Evolutionary conservation across 1,140 invertebrate genomes (phyloP).

Genomic region (Musca vetustissima): DNA sequence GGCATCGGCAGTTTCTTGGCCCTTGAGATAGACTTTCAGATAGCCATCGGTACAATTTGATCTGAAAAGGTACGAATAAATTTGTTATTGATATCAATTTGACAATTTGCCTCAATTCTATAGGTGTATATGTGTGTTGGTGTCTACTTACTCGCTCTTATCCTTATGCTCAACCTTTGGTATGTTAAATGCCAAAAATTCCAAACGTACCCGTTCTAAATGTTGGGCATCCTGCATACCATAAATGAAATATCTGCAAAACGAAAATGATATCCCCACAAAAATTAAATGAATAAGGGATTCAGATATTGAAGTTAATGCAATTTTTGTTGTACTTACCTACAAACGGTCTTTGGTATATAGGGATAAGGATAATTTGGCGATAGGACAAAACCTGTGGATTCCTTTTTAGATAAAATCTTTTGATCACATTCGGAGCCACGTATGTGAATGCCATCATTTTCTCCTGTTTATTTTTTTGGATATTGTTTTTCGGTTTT

Average conservation of each 20-base stretch:
- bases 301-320: too few relatives aligned
- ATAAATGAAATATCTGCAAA: slow-evolving; percentile 88
- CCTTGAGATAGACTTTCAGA: slow-evolving; percentile 87
- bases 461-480: slow-evolving; percentile 58
- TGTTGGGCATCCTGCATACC: slow-evolving; percentile 94
- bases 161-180: slow-evolving; percentile 70
- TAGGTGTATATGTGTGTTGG: not conserved
- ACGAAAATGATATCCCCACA: too few relatives aligned
- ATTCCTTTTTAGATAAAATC: slow-evolving; percentile 91
- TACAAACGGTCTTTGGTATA: slow-evolving; percentile 91
- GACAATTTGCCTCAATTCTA: not conserved
- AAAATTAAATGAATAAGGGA: too few relatives aligned
- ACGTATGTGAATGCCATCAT: slow-evolving; percentile 88
- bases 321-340: slow-evolving; percentile 55
- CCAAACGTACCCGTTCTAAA: slow-evolving; percentile 86
- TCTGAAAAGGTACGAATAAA: slow-evolving; percentile 54
- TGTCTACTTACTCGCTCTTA: slow-evolving; percentile 49
- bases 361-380: slow-evolving; percentile 95
- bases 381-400: slow-evolving; percentile 86
- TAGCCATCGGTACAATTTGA: slow-evolving; percentile 84
- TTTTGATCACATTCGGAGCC: slow-evolving; percentile 97
- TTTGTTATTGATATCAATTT: too few relatives aligned
- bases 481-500: too few relatives aligned
- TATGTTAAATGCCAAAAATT: slow-evolving; percentile 88
- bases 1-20: slow-evolving; percentile 88